Evolutionary conservation across 37 sponge, comb jelly and placozoan genomes (phyloP).

Genomic region (Crambe crambe): DNA sequence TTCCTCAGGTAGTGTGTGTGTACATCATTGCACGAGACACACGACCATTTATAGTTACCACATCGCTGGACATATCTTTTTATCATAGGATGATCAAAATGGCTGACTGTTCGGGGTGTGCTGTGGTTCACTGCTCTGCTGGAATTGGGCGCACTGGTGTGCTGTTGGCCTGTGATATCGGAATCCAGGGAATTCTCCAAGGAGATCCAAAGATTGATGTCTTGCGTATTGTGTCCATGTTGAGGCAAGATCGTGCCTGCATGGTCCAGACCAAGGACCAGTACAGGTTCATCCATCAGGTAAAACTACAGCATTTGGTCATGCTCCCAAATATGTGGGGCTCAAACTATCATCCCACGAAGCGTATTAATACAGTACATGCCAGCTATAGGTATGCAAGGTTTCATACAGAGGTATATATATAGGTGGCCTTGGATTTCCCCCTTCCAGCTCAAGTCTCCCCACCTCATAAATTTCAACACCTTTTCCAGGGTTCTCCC

Average conservation of each 20-base stretch:
- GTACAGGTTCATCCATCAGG: slow-evolving; percentile 72
- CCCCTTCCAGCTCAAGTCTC: too few relatives aligned
- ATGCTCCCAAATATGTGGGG: too few relatives aligned
- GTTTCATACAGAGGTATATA: too few relatives aligned
- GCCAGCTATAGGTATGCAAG: neutral
- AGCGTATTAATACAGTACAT: too few relatives aligned
- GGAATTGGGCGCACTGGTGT: slow-evolving; percentile 89
- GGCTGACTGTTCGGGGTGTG: slow-evolving; percentile 44
- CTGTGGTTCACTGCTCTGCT: slow-evolving; percentile 84
- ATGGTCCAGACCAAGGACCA: slow-evolving; percentile 87
- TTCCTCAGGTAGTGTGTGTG: slow-evolving; percentile 28
- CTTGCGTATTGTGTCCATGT: slow-evolving; percentile 55
- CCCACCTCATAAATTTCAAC: too few relatives aligned
- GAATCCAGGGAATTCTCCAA: slow-evolving; percentile 43
- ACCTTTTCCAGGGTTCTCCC: too few relatives aligned
- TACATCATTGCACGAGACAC: too few relatives aligned
- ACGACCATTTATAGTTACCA: too few relatives aligned
- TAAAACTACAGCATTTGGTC: too few relatives aligned
- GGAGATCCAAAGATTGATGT: slow-evolving; percentile 64
- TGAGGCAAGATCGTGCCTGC: slow-evolving; percentile 87
- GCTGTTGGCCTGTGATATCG: slow-evolving; percentile 66
- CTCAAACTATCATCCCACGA: too few relatives aligned
- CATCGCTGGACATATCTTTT: too few relatives aligned
- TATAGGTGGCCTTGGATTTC: too few relatives aligned
- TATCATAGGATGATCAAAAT: slow-evolving; percentile 18